These are phyloP conservation scores for Asbolus verrucosus DNA, from an alignment of 1,140 invertebrate genomes.

Conservation along the genomic window DNA sequence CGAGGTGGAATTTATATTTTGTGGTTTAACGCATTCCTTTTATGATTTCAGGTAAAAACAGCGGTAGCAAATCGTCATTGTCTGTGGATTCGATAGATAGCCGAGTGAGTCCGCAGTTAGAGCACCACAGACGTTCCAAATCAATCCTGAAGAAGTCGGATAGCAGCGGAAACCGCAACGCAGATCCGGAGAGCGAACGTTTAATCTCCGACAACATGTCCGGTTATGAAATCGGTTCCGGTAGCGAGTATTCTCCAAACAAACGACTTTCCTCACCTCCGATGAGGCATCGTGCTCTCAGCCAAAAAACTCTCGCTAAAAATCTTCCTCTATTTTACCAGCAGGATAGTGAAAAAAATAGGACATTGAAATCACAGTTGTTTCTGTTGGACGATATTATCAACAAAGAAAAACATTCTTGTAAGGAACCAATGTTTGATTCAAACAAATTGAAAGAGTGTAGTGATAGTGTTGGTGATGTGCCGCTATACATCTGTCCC, in stretches of 20 bases:
- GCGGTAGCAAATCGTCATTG: conserved; percentile 76
- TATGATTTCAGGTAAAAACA: conserved; percentile 69
- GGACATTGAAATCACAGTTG: conserved; percentile 60
- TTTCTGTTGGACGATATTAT: conserved; percentile 62
- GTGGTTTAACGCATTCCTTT: conserved; percentile 8
- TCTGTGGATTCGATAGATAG: conserved; percentile 79
- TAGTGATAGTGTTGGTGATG: conserved; percentile 56
- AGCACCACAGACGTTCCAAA: conserved; percentile 76
- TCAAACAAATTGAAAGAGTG: conserved; percentile 62
- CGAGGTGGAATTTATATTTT: conserved; percentile 10
- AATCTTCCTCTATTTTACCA: conserved; percentile 64
- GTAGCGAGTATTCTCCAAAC: conserved; percentile 65
- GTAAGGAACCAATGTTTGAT: conserved; percentile 65
- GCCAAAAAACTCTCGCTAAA: conserved; percentile 65
- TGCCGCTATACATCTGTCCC: conserved; percentile 67
- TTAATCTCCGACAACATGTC: conserved; percentile 76
- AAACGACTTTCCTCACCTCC: conserved; percentile 63
- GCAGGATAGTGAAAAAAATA: conserved; percentile 59
- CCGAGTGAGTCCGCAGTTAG: conserved; percentile 71
- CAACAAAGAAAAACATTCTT: conserved; percentile 66
- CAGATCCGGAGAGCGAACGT: conserved; percentile 82
- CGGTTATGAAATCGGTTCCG: conserved; percentile 58
- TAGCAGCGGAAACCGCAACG: conserved; percentile 65
- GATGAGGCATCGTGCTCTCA: conserved; percentile 63
- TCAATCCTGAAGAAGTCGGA: conserved; percentile 84